Evolutionary conservation across 2,888 invertebrate species (phyloP).

Genomic region (Parelbella ahira): DNA sequence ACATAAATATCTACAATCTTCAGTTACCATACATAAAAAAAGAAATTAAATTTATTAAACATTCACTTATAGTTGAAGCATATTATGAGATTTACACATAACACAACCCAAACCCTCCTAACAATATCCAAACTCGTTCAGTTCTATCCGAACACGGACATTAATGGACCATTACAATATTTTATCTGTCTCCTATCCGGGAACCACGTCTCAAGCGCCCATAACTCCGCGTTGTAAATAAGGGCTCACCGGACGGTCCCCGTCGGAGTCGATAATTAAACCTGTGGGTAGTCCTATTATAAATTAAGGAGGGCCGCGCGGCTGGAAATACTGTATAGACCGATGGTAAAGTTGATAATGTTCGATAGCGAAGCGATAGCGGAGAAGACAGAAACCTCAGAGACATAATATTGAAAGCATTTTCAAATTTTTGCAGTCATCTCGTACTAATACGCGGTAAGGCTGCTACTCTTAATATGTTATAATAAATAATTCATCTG

Average conservation of each 20-base stretch:
- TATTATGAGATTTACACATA: too few relatives aligned
- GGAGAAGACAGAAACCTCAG: too few relatives aligned
- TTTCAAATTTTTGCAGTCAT: too few relatives aligned
- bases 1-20: too few relatives aligned
- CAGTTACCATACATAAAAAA: too few relatives aligned
- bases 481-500: too few relatives aligned
- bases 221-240: slow-evolving; percentile 19
- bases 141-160: background rate
- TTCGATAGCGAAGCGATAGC: background rate
- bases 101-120: background rate
- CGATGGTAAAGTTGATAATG: slow-evolving; percentile 7
- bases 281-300: slow-evolving; percentile 29
- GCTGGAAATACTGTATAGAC: slow-evolving; percentile 28
- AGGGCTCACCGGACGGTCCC: slow-evolving; percentile 5
- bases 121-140: background rate
- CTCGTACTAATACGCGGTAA: too few relatives aligned
- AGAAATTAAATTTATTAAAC: too few relatives aligned
- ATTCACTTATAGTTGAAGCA: too few relatives aligned
- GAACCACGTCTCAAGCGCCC: slow-evolving; percentile 11
- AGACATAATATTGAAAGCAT: too few relatives aligned
- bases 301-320: slow-evolving; percentile 30
- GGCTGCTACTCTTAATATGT: too few relatives aligned
- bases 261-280: slow-evolving; percentile 18
- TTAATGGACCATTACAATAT: slow-evolving; percentile 8
- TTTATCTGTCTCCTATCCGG: slow-evolving; percentile 7